Base-by-base conservation (phyloP, 1,140 invertebrate genomes). In the Lordiphosa mommai region DNA sequence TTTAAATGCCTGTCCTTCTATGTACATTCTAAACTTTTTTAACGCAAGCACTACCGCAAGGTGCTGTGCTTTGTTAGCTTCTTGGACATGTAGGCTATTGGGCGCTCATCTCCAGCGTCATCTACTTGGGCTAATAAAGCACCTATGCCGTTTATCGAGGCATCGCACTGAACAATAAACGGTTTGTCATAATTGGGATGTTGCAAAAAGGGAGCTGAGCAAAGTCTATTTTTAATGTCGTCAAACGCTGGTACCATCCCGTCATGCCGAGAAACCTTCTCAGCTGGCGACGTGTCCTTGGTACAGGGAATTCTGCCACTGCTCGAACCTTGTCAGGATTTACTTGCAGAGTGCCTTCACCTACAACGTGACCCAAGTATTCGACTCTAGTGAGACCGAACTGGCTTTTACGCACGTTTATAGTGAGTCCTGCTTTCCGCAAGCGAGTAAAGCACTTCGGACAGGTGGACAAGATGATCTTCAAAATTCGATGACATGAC, bases 121-220 rank as follows among this genome's bases (percentile, higher is more conserved):
- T 33, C 9, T 10, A 33, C 32, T 33, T 33, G 32, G 1, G 32
- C 6, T 27, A 27, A 5, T 1, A 27, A 6, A 1, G 23, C 23
- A 27, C 23, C 23, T 6, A 27, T 27, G 6, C 23, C 23, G 7
- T 27, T 27, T 27, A 27, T 27, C 23, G 38, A 38, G 3, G 88
- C 89, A 67, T 90, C 90, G 10, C 82, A 88, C 20, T 88, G 80
- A 4, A 90, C 41, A 2, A 61, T 47, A 57, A 90, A 89, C 0
- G 61, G 73, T 17, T 80, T 73, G 0, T 46, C 10, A 38, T 84
- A 90, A 52, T 89, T 82, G n/a, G 88, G 86, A 38, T 72, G 71
- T 1, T 48, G 44, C 4, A 90, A 37, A 4, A 89, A 64, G 0
- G 89, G 88, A 9, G 86, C 23, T 5, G 23, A 27, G 7, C 23